phyloP scores from a whole-genome alignment of 2,888 invertebrate genomes.

The Tetheella fluctuosa region DNA sequence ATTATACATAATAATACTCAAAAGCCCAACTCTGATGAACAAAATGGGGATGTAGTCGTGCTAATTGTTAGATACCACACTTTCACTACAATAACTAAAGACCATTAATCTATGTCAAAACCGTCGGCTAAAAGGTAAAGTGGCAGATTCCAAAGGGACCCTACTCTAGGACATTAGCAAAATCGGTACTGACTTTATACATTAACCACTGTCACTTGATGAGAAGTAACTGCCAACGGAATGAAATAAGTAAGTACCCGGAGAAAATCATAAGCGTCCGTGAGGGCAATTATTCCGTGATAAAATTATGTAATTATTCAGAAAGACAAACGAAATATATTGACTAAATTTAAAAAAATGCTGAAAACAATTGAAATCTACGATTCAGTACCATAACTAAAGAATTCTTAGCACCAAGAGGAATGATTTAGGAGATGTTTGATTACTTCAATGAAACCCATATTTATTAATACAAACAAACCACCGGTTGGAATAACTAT shows the following conservation, averaged over 20 bases:
- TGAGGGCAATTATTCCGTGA: background rate
- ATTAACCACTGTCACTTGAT: constrained; percentile 55
- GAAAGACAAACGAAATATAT: background rate
- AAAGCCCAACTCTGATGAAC: background rate
- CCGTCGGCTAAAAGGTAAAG: constrained; percentile 54
- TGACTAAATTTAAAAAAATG: too few species aligned
- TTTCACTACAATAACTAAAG: constrained; percentile 50
- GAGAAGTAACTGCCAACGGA: constrained; percentile 28
- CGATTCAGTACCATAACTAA: too few species aligned
- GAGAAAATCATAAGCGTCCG: background rate
- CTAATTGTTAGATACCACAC: constrained; percentile 49
- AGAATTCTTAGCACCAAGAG: too few species aligned
- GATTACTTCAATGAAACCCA: background rate
- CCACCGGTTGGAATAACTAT: background rate
- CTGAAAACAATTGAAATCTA: too few species aligned
- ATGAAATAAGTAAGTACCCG: background rate
- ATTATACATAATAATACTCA: background rate
- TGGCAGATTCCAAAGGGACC: constrained; percentile 53
- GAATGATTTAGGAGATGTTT: too few species aligned
- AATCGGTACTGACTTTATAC: constrained; percentile 66
- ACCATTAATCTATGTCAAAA: constrained; percentile 71
- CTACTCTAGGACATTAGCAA: constrained; percentile 66
- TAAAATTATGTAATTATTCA: background rate
- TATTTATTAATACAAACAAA: background rate
- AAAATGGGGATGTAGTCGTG: constrained; percentile 26